Base-by-base conservation (phyloP, 2,797 vertebrate species). In the Acrossocheilus fasciatus region DNA sequence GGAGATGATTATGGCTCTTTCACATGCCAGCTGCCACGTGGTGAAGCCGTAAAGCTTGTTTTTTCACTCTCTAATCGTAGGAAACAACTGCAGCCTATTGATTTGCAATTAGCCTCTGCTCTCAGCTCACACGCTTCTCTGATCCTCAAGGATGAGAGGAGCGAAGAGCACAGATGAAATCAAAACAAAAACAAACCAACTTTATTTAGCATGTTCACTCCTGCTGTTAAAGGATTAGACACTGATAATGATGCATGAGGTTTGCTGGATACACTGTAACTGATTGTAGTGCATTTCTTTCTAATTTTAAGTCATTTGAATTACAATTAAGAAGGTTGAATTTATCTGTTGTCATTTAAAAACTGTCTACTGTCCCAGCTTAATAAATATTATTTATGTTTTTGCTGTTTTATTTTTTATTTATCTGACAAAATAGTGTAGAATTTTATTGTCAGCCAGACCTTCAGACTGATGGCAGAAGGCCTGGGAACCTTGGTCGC, bases 81-180 rank as follows among this genome's bases (percentile, higher is more conserved):
- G 54, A 88, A 86, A 80, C 43, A 73, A 88, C 81, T 77, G 70
- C 86, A 83, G 76, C 45, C 80, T 86, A 79, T 88, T 86, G 81
- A 88, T 89, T 88, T 89, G 78, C 77, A 82, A 66, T 89, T 78
- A 86, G 82, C 81, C 89, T 74, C 66, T 84, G 85, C 82, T 79
- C 82, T 83, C 62, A 18, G 62, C 34, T 77, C 39, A 74, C 66
- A 77, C 5, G 15, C 66, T 36, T 69, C 81, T 72, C 66, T 68
- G 57, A 74, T 72, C 9, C 43, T 83, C 54, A 57, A 23, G n/a
- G 17, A 80, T 68, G 80, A 74, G 84, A 86, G 70, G 39, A 59
- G 36, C 36, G 69, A 82, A 73, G 75, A 62, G 26, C 62, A 50
- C 54, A 5, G 66, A 73, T 81, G 70, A 73, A 45, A 77, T 79